Evolutionary conservation across 2,797 vertebrate species (phyloP), one percentile per base, ranked within the genome.

Genomic region (Naso thynnoides): DNA sequence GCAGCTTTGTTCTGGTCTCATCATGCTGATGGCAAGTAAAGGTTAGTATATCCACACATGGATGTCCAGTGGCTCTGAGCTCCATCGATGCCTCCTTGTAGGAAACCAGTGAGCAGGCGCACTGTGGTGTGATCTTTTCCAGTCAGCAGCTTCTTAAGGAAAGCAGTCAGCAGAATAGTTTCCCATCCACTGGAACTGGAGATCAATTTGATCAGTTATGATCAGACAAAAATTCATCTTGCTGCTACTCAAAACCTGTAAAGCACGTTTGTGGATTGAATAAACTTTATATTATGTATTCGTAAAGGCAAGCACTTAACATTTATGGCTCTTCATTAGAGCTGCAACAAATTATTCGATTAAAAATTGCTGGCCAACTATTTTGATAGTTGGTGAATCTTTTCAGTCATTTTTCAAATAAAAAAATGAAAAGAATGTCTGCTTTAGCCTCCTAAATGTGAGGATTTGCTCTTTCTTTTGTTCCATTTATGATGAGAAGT

Each of bases 151-250:
- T 86, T 77, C 57, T 78, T 87, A 88, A 92, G 90, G 89, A 81
- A 91, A 76, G 77, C 86, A 68, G 88, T 93, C 91, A 91, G 65
- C 64, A 75, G 77, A 85, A 88, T 91, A 86, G 89, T 85, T 88
- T 88, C 72, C 72, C 64, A 65, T 67, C 71, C 52, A 62, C 61
- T 82, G 75, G 85, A 81, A 91, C 82, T 88, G 78, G 62, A 71
- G 75, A 50, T 69, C 19, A 65, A 82, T 79, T 79, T 31, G 47
- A 80, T 76, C 26, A 16, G 57, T 77, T 72, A 45, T n/a, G 60
- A 18, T 27, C 1, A 42, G 38, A 54, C 15, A 68, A n/a, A 69
- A 68, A 29, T 24, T 52, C 52, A 47, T n/a, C 27, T 21, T 42
- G n/a, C 31, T 66, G 36, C 29, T 64, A 57, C 19, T 72, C 23